phyloP scores from a whole-genome alignment of 2,797 vertebrate genomes.

The Borostomias antarcticus region DNA sequence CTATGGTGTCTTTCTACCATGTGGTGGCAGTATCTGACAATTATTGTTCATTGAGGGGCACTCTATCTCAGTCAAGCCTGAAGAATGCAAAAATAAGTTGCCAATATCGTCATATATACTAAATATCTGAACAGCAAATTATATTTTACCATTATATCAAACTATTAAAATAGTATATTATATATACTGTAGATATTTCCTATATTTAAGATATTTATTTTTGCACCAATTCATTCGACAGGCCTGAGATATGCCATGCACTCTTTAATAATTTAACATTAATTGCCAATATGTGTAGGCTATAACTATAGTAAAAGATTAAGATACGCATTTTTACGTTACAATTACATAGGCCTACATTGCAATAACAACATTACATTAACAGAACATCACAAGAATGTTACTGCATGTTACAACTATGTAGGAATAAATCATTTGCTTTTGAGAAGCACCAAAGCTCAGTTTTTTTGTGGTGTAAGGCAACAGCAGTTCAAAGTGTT shows the following conservation, averaged over 20 bases:
- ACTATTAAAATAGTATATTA: not conserved
- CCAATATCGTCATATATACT: not conserved
- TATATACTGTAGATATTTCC: not conserved
- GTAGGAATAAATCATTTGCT: no score
- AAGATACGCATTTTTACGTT: no score
- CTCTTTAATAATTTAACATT: no score
- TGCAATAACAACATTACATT: no score
- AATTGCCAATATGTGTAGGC: not conserved
- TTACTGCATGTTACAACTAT: no score
- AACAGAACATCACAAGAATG: no score
- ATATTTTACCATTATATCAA: not conserved
- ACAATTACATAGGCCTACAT: no score
- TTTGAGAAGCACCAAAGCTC: not conserved
- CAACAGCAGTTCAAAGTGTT: not conserved
- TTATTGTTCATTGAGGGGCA: not conserved
- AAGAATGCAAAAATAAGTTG: not conserved
- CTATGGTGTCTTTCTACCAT: slow-evolving; percentile 23
- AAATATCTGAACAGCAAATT: not conserved
- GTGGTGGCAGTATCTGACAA: slow-evolving; percentile 41
- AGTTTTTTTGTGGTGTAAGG: not conserved
- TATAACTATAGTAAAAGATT: not conserved
- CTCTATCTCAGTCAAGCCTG: not conserved
- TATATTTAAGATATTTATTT: no score
- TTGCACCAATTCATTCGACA: no score
- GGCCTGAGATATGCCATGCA: no score